Percentiles rank a stretch among this genome's conserved stretches.
Evolutionary conservation across 1,140 invertebrate species (phyloP).

Genomic region (Penaeus japonicus): DNA sequence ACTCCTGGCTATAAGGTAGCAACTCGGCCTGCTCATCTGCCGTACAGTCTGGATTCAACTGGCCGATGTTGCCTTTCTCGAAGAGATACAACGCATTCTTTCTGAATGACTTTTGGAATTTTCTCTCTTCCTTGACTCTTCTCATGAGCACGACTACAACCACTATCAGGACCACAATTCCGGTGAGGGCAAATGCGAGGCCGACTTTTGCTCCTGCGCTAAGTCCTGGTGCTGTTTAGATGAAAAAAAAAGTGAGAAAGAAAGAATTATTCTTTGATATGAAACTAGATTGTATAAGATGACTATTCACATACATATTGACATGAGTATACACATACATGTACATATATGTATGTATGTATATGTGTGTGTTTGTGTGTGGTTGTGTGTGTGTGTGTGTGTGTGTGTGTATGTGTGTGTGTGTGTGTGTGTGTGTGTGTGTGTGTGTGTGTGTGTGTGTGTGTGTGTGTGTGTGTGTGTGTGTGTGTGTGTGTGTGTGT

Average conservation of each 20-base stretch:
- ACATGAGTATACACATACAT: no score
- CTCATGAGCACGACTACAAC: not conserved
- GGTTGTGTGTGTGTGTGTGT: no score
- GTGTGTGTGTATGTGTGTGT: no score
- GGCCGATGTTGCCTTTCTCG: slow-evolving; percentile 79
- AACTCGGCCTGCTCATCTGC: slow-evolving; percentile 91
- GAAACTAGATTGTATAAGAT: no score
- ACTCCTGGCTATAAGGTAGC: slow-evolving; percentile 81
- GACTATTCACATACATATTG: no score
- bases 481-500: no score
- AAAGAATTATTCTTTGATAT: no score
- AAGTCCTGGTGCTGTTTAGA: not conserved
- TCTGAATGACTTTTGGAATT: slow-evolving; percentile 35
- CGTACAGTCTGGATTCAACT: slow-evolving; percentile 86
- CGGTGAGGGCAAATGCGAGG: not conserved
- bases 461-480: no score
- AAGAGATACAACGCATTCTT: slow-evolving; percentile 68
- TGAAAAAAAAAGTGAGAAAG: not conserved
- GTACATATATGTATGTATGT: no score
- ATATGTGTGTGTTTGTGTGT: no score
- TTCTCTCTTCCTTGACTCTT: slow-evolving; percentile 27
- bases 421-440: no score
- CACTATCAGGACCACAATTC: not conserved
- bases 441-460: no score
- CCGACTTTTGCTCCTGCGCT: not conserved